These are phyloP conservation scores for Gallinago solitaria DNA, from an alignment of 2,797 vertebrate genomes.

Conservation along the genomic window DNA sequence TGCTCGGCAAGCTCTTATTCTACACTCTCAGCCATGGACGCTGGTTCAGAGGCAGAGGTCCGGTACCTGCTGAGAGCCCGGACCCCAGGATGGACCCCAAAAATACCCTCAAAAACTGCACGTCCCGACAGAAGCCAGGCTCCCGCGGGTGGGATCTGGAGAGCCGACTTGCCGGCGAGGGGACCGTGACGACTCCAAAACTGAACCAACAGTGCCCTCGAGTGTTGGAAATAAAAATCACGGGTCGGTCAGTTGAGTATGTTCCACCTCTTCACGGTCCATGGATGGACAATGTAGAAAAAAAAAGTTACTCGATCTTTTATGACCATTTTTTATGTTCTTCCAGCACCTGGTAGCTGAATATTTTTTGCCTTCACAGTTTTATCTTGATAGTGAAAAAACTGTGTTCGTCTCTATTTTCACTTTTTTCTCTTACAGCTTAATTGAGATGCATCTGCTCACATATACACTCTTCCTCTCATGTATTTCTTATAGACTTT, in stretches of 20 bases:
- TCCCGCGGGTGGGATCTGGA: accelerated
- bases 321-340: background rate
- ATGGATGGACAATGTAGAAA: background rate
- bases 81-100: background rate
- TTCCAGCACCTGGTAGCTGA: background rate
- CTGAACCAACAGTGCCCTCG: conserved; percentile 10
- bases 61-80: background rate
- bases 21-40: background rate
- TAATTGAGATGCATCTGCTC: accelerated
- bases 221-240: background rate
- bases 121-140: accelerated
- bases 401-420: background rate
- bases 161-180: accelerated
- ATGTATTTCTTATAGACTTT: background rate
- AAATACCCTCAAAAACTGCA: background rate
- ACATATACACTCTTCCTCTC: background rate
- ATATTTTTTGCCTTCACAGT: background rate
- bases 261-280: accelerated
- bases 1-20: background rate
- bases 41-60: no score
- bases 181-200: background rate
- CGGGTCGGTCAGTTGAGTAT: accelerated
- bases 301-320: background rate
- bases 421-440: background rate
- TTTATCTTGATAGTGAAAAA: background rate